A percentile compares a stretch with the other conserved stretches of the same genome.
phyloP scores from a whole-genome alignment of 2,797 vertebrate species.

The Tragopan temminckii region DNA sequence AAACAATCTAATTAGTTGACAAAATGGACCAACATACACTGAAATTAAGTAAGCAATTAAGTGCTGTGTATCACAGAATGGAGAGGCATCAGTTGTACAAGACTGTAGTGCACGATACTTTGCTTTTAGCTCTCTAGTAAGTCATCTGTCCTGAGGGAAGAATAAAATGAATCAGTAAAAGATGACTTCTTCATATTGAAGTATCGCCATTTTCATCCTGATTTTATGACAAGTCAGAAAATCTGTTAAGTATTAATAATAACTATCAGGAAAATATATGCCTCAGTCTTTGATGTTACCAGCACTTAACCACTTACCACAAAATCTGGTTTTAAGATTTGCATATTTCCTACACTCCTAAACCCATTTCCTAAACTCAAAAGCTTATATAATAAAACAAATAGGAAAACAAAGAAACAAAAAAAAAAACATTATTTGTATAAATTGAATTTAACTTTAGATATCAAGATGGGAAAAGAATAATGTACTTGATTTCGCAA shows the following conservation, averaged over 20 bases:
- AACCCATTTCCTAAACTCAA: background rate
- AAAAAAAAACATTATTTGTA: background rate
- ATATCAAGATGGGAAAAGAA: background rate
- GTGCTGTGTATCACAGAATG: background rate
- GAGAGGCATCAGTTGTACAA: background rate
- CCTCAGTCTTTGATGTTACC: background rate
- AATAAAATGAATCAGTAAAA: background rate
- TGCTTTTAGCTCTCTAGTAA: slow-evolving; percentile 16
- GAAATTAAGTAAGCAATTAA: slow-evolving; percentile 43
- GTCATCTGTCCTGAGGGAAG: background rate
- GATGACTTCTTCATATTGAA: background rate
- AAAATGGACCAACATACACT: slow-evolving; percentile 45
- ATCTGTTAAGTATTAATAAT: background rate
- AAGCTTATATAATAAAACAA: background rate
- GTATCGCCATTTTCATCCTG: background rate
- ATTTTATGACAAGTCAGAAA: background rate
- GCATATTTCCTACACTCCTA: background rate
- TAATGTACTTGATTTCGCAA: background rate
- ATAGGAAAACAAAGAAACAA: background rate
- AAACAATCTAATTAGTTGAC: slow-evolving; percentile 54
- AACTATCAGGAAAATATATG: background rate
- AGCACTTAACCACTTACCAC: background rate
- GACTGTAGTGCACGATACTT: background rate
- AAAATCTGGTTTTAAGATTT: background rate
- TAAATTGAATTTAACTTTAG: background rate